These are phyloP conservation scores for Ophthalmolycus amberensis DNA, from an alignment of 2,113 vertebrate genomes.

Conservation along the genomic window DNA sequence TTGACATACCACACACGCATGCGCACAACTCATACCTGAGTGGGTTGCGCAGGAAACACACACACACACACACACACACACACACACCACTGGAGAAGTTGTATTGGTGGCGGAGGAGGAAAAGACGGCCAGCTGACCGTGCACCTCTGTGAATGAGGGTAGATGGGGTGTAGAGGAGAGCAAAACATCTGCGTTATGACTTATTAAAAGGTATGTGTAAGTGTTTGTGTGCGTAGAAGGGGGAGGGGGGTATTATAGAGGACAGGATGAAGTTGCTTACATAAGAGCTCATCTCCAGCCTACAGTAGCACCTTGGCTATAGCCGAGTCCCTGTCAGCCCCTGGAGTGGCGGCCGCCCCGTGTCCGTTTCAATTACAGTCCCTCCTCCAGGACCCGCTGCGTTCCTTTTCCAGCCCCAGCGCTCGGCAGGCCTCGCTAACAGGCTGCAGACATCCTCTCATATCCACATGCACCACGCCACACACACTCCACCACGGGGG, in stretches of 20 bases:
- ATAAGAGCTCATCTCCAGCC: conserved; percentile 60
- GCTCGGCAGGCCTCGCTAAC: conserved; percentile 38
- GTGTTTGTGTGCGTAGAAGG: background rate
- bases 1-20: conserved; percentile 26
- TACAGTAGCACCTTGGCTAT: conserved; percentile 47
- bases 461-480: conserved; percentile 48
- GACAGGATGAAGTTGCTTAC: conserved; percentile 57
- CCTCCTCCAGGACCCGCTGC: background rate
- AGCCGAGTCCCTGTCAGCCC: conserved; percentile 22
- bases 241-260: conserved; percentile 19
- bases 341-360: conserved; percentile 10
- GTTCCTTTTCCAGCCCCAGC: conserved; percentile 14
- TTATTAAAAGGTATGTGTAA: conserved; percentile 65
- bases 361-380: conserved; percentile 58
- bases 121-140: conserved; percentile 34
- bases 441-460: conserved; percentile 55
- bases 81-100: conserved; percentile 14
- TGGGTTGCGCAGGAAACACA: conserved; percentile 2
- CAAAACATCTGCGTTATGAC: conserved; percentile 62
- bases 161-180: conserved; percentile 15
- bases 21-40: conserved; percentile 14
- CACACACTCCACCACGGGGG: conserved; percentile 45
- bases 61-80: background rate
- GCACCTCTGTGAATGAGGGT: conserved; percentile 39
- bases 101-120: conserved; percentile 38